Evolutionary conservation across 1,140 invertebrate genomes (phyloP), one percentile per base, ranked within the genome.

Genomic region (Neotoxoptera formosana): DNA sequence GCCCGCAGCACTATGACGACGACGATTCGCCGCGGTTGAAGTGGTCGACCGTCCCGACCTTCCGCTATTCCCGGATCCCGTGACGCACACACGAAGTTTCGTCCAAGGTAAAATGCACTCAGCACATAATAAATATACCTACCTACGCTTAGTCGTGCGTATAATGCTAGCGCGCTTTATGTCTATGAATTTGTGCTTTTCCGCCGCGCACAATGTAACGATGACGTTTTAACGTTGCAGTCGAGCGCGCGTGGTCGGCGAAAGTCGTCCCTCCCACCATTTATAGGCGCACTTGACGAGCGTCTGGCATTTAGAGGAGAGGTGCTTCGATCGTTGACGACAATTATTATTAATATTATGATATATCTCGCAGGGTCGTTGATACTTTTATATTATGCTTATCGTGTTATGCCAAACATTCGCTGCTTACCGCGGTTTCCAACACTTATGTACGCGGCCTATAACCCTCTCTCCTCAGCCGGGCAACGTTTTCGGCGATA

Each of bases 81-180:
- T 86, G 83, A 86, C 83, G 83, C 41, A 45, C 86, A 88, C 47
- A 47, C 86, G 86, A 48, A 14, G 36, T 87, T n/a, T 30, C 30
- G 84, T 88, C 30, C 86, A 48, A 88, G 86, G 86, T 88, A 88
- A 88, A 48, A n/a, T 47, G 47, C 45, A 47, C 81, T 30, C 83
- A 23, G 25, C 41, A 45, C 60, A 25, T 56, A 76, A 76, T 76
- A 30, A 9, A 41, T 84, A 84, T 84, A 36, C 8, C 9, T 3
- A 9, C 21, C 3, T 30, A 41, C 83, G 83, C 81, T 60, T 30
- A 17, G 60, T 34, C 60, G 60, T n/a, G 30, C 60, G 60, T 20
- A n/a, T n/a, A 76, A 76, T 30, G 60, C 60, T 76, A 6, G 60
- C 60, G 60, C n/a, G 60, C n/a, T n/a, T n/a, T 34, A 7, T n/a